Evolutionary conservation across 1,140 invertebrate genomes (phyloP).

Genomic region (Ostrea denselamellosa): DNA sequence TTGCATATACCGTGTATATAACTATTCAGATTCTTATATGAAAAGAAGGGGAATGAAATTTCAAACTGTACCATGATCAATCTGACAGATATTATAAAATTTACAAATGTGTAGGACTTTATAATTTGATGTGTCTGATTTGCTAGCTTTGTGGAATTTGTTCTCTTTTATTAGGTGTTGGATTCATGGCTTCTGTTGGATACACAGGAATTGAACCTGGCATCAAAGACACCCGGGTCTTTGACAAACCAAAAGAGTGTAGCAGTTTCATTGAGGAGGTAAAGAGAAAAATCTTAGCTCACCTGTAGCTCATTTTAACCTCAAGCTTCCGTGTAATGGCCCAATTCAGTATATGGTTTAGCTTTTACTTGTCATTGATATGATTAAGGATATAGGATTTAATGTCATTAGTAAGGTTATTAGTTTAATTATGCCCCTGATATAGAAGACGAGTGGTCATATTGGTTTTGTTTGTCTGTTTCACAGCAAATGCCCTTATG

Average conservation of each 20-base stretch:
- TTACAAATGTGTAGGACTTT: not conserved
- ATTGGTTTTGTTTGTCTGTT: not conserved
- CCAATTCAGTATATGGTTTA: no score
- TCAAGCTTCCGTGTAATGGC: no score
- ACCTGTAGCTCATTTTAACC: not conserved
- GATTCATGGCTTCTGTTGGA: not conserved
- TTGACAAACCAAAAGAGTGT: not conserved
- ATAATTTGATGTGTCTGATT: not conserved
- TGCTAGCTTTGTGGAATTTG: not conserved
- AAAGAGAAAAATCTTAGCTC: not conserved
- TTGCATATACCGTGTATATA: not conserved
- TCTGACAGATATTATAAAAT: not conserved
- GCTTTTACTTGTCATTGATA: no score
- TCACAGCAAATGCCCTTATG: not conserved
- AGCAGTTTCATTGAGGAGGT: not conserved
- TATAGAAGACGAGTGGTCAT: not conserved
- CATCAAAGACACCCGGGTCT: not conserved
- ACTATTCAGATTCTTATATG: not conserved
- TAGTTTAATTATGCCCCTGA: not conserved
- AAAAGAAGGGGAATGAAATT: not conserved
- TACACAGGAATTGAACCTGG: constrained; percentile 19
- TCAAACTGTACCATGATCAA: not conserved
- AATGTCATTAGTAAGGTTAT: no score
- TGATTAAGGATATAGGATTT: no score
- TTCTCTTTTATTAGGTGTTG: not conserved